Conservation (phyloP, 2,797 vertebrate species). For the Amblyopsis hoosieri region DNA sequence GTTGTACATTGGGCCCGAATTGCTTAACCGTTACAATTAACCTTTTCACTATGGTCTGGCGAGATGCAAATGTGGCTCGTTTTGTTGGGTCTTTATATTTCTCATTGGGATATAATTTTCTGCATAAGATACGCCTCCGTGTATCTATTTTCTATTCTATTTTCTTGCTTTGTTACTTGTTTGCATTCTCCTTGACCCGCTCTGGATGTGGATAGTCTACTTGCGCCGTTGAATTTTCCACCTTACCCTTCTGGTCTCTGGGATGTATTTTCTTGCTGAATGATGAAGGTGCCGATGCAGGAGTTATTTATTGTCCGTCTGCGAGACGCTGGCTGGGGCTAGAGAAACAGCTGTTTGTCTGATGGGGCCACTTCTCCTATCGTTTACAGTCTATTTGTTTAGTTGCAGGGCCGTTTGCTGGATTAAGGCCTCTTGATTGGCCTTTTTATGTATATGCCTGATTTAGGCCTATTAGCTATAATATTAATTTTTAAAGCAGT, state of each 20-base stretch:
- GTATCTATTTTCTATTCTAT: neutral
- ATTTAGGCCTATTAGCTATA: neutral
- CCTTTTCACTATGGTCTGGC: neutral
- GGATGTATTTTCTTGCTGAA: conserved; percentile 37
- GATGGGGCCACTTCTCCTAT: conserved; percentile 18
- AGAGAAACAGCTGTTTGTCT: conserved; percentile 38
- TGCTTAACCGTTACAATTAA: conserved; percentile 4
- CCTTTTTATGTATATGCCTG: neutral
- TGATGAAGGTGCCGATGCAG: conserved; percentile 39
- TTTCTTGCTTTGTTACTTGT: neutral
- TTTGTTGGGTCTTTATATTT: neutral
- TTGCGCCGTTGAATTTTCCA: conserved; percentile 1
- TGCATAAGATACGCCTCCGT: neutral
- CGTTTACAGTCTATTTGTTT: conserved; percentile 13
- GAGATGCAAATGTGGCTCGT: neutral
- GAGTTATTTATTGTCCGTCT: conserved; percentile 45
- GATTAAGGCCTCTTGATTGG: conserved; percentile 9
- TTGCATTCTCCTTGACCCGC: neutral
- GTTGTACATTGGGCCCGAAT: conserved; percentile 33
- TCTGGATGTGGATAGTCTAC: conserved; percentile 37
- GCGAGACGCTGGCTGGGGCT: neutral
- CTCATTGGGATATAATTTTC: neutral
- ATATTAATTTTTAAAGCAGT: too few species aligned
- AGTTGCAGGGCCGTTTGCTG: conserved; percentile 10
- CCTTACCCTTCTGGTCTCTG: conserved; percentile 32